Base-by-base conservation (phyloP, 2,797 vertebrate genomes). In the Leuciscus waleckii region DNA sequence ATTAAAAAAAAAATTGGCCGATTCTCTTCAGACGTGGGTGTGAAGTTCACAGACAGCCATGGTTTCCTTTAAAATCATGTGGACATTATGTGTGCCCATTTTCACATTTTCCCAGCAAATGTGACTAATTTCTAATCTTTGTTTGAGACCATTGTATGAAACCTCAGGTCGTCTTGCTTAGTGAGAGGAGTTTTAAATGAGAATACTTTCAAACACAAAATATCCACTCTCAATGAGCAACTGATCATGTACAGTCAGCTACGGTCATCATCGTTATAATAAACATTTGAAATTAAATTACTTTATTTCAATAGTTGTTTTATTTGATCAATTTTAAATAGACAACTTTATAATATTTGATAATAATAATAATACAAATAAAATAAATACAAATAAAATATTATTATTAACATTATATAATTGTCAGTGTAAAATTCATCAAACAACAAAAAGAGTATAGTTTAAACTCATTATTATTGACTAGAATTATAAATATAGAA, bases 111-210 rank as follows among this genome's bases (percentile, higher is more conserved):
- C 5, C 21, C 26, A 51, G 16, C 26, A 32, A 51, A 74, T 21
- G 46, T 51, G 46, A 5, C 17, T 32, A 7, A 35, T 75, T 75
- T 51, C 16, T 75, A 51, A 51, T 49, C 69, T 43, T 16, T 71
- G 39, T 26, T 23, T 23, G 35, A 69, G 67, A 39, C 35, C 6
- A 26, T 21, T 19, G 71, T 49, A 26, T 74, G 43, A 49, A 67
- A 32, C 26, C n/a, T 26, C 7, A 74, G 8, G 71, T 32, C 26
- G 71, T 32, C 43, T 26, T 46, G n/a, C 70, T 46, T 10, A 73
- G 70, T 73, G 41, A 73, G 41, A 49, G 41, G 26, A 49, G 41
- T 73, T n/a, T 26, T 46, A 73, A n/a, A 71, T 43, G 39, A 71
- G 13, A 71, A 43, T 26, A 71, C 23, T 73, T 73, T 73, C n/a